phyloP scores from a whole-genome alignment of 2,888 invertebrate genomes.

The Acanthacorydalis orientalis region DNA sequence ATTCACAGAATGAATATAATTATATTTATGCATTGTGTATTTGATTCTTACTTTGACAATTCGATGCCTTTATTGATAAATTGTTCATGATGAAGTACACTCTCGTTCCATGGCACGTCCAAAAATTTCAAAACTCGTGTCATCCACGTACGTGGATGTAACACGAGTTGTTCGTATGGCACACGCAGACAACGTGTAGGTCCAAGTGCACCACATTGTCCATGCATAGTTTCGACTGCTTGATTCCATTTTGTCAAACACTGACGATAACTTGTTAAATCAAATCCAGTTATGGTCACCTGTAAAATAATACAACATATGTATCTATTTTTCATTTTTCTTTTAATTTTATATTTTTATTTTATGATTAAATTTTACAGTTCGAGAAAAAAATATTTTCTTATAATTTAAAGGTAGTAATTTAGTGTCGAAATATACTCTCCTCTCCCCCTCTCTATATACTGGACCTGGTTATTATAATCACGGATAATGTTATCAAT shows the following conservation, averaged over 20 bases:
- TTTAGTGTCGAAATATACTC: no score
- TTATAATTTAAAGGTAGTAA: no score
- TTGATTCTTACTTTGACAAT: conserved; percentile 68
- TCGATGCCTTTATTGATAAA: conserved; percentile 93
- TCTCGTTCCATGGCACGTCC: conserved; percentile 85
- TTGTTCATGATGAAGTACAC: conserved; percentile 93
- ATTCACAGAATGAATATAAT: neutral
- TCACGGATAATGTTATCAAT: no score
- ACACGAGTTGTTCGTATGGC: conserved; percentile 92
- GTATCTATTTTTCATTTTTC: no score
- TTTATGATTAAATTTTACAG: no score
- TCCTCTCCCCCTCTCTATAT: no score
- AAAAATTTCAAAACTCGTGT: conserved; percentile 74
- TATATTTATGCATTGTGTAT: neutral
- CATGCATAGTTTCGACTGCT: conserved; percentile 87
- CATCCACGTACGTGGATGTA: conserved; percentile 85
- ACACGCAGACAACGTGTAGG: conserved; percentile 64
- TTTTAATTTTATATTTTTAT: no score
- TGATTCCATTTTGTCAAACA: conserved; percentile 95
- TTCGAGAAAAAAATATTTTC: no score
- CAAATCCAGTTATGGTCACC: conserved; percentile 83
- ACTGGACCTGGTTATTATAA: no score
- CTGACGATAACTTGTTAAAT: conserved; percentile 82
- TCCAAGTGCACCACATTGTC: conserved; percentile 75
- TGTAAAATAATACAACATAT: conserved; percentile 15